Percentiles rank a stretch among this genome's conserved stretches.
Evolutionary conservation across 35 echinoderm and acorn worm genomes (phyloP).

Genomic region (Anneissia japonica): DNA sequence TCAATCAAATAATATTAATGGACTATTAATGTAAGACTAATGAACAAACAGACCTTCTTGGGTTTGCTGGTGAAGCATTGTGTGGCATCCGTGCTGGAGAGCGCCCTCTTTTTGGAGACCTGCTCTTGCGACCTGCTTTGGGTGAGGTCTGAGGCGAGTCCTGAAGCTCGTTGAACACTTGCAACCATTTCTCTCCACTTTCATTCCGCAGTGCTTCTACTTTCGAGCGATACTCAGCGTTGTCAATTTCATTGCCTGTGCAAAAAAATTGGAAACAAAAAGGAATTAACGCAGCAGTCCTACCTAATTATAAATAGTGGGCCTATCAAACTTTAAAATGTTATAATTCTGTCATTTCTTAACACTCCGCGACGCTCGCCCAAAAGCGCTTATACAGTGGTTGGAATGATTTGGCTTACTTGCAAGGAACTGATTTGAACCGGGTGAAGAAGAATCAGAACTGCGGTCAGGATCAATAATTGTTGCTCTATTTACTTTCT

Average conservation of each 20-base stretch:
- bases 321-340: no score
- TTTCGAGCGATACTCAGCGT: slow-evolving; percentile 64
- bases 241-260: not conserved
- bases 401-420: no score
- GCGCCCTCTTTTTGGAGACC: not conserved
- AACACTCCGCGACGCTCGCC: no score
- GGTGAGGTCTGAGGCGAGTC: slow-evolving; percentile 4
- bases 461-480: not conserved
- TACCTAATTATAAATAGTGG: no score
- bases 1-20: no score
- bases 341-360: no score
- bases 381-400: no score
- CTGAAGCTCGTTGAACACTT: slow-evolving; percentile 72
- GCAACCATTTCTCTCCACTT: slow-evolving; percentile 78
- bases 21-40: not conserved
- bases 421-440: not conserved
- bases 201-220: slow-evolving; percentile 68
- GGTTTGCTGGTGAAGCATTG: not conserved
- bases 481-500: not conserved
- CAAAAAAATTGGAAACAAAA: no score
- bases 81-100: not conserved
- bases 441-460: not conserved
- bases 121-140: not conserved
- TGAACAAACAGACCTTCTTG: not conserved
- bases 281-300: no score